These are phyloP conservation scores for Falco berigora DNA, from an alignment of 2,797 vertebrate species.

Conservation along the genomic window DNA sequence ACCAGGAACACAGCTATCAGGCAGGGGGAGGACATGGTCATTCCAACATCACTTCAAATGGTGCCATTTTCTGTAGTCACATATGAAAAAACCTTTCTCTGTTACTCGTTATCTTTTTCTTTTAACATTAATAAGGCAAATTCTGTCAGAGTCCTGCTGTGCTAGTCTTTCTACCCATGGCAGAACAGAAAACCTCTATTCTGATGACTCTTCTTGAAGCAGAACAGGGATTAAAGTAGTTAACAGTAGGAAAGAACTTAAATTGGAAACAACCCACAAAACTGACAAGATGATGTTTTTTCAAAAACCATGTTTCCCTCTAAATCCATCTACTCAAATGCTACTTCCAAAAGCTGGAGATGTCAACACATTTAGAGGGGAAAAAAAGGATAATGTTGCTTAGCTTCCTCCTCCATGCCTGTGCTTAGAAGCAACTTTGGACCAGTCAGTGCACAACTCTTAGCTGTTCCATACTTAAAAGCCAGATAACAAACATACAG, in stretches of 20 bases:
- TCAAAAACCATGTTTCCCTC: neutral
- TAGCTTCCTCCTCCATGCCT: neutral
- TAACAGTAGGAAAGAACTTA: slow-evolving; percentile 7
- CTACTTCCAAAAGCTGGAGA: neutral
- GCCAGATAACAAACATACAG: neutral
- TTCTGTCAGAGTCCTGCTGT: neutral
- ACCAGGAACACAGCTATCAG: neutral
- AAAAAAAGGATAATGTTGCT: neutral
- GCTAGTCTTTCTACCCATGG: neutral
- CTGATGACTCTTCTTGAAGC: neutral
- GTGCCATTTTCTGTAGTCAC: neutral
- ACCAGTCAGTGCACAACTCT: neutral
- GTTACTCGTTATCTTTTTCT: neutral
- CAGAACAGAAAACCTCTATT: neutral
- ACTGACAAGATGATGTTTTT: slow-evolving; percentile 9
- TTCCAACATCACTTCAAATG: neutral
- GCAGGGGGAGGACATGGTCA: neutral
- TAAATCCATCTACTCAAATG: slow-evolving; percentile 1
- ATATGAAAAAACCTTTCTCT: neutral
- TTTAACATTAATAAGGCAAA: neutral
- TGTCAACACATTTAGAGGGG: neutral
- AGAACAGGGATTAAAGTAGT: neutral
- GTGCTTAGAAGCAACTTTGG: neutral
- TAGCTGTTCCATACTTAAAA: neutral
- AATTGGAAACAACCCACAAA: slow-evolving; percentile 42